These are phyloP conservation scores for Acanthosepion esculentum DNA, from an alignment of 2,888 invertebrate species.

Conservation along the genomic window DNA sequence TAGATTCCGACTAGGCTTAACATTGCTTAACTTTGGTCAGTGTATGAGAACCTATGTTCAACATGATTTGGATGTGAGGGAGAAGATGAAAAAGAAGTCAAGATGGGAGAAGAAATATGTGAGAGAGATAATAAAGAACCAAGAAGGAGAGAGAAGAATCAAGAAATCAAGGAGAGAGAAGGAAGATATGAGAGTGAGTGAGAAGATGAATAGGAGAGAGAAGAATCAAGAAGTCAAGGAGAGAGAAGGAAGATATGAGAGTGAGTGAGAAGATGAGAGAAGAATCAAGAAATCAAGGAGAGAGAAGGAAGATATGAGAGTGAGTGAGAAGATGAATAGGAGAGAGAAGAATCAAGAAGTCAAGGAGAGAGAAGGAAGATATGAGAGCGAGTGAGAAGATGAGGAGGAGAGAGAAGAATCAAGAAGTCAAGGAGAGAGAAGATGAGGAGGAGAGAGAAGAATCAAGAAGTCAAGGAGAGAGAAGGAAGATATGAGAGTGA, in stretches of 20 bases:
- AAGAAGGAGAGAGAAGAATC: background rate
- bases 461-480: background rate
- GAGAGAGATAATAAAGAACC: too few relatives aligned
- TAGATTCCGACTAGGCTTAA: too few relatives aligned
- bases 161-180: background rate
- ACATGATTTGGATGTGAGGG: background rate
- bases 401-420: background rate
- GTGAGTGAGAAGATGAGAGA: background rate
- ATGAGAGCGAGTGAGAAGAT: background rate
- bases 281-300: background rate
- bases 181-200: background rate
- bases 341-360: accelerated
- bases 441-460: background rate
- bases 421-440: accelerated
- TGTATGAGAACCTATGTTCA: too few relatives aligned
- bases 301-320: background rate
- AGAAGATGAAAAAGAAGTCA: background rate
- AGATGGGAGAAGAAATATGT: background rate
- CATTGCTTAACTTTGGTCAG: too few relatives aligned
- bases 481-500: background rate
- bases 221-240: background rate
- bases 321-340: background rate
- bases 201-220: background rate
- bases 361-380: background rate
- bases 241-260: background rate